Conservation (phyloP, 2,113 vertebrate genomes). For the Hippopotamus amphibius region DNA sequence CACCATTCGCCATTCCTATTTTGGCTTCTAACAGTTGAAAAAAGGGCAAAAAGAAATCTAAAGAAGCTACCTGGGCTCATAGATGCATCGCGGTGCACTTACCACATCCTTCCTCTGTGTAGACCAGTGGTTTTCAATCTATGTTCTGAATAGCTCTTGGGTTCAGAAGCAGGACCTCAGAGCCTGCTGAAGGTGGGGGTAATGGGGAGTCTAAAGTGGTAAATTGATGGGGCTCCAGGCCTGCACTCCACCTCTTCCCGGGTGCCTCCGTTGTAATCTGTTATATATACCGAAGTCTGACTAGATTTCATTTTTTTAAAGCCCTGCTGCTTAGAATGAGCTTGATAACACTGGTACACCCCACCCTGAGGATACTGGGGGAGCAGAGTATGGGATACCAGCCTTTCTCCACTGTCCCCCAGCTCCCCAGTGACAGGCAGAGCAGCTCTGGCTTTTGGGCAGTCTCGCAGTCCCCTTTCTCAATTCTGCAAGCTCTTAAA, state of each 20-base stretch:
- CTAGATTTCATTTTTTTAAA: neutral
- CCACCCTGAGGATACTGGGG: neutral
- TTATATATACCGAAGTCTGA: neutral
- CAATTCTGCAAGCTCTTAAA: neutral
- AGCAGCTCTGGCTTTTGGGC: neutral
- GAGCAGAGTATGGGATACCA: neutral
- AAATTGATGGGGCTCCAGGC: neutral
- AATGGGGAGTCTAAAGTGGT: neutral
- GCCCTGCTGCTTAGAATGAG: neutral
- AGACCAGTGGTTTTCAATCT: constrained; percentile 18
- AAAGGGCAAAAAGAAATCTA: neutral
- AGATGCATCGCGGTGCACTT: neutral
- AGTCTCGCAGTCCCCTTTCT: neutral
- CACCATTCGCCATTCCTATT: neutral
- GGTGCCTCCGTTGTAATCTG: neutral
- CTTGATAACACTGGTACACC: neutral
- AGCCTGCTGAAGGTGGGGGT: neutral
- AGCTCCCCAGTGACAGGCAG: neutral
- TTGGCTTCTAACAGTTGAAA: neutral
- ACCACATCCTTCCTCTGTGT: neutral
- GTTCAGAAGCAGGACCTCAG: neutral
- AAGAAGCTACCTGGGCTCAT: neutral
- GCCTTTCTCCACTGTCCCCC: neutral
- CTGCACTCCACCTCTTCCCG: neutral
- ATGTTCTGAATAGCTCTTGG: neutral